Percentiles rank a stretch among this genome's conserved stretches.
Conservation (phyloP, 2,888 invertebrate genomes). For the Drosophila colorata region DNA sequence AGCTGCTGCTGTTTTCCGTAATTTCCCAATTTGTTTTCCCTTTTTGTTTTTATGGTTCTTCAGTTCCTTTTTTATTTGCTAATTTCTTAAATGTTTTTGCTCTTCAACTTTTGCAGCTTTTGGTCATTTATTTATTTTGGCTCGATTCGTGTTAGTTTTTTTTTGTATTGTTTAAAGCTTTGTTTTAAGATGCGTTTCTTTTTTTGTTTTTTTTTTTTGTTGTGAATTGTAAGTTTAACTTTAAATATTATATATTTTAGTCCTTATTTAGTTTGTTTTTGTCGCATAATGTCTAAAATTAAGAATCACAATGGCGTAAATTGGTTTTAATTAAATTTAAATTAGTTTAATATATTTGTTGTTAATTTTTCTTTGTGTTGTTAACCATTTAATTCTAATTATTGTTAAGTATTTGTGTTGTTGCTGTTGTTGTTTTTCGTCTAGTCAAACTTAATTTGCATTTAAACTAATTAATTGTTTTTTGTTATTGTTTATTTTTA, state of each 20-base stretch:
- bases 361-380: conserved; percentile 33
- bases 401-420: conserved; percentile 66
- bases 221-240: conserved; percentile 15
- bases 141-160: conserved; percentile 46
- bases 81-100: conserved; percentile 20
- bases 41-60: not conserved
- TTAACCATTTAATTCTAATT: conserved; percentile 74
- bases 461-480: conserved; percentile 31
- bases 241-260: conserved; percentile 25
- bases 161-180: conserved; percentile 42
- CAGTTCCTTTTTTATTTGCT: conserved; percentile 15
- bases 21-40: conserved; percentile 11
- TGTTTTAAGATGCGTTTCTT: conserved; percentile 26
- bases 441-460: conserved; percentile 35
- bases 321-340: conserved; percentile 24
- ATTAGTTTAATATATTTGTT: conserved; percentile 20
- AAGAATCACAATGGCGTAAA: conserved; percentile 85
- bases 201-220: conserved; percentile 24
- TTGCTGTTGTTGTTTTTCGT: conserved; percentile 35
- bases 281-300: conserved; percentile 78
- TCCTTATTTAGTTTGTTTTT: conserved; percentile 26
- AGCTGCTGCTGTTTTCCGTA: not conserved
- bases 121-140: conserved; percentile 56
- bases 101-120: conserved; percentile 38
- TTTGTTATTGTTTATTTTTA: conserved; percentile 23